A percentile compares a stretch with the other conserved stretches of the same genome.
Conservation (phyloP, 92 coral and sea anemone genomes). For the Umimayanthus chanpuru region DNA sequence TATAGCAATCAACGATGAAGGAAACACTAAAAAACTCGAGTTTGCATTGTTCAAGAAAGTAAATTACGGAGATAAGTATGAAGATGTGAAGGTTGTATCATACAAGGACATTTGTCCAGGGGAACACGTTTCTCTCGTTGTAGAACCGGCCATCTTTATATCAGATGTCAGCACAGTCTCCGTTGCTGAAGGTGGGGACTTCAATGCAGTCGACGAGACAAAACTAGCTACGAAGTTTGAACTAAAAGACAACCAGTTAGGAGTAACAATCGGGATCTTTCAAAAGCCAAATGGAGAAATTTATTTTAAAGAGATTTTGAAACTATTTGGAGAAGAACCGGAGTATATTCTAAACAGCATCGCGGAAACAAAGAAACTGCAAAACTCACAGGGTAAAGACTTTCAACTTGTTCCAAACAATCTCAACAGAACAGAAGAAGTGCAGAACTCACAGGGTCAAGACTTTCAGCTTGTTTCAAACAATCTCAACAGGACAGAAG, state of each 20-base stretch:
- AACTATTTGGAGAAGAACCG: neutral
- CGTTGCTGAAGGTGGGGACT: conserved; percentile 13
- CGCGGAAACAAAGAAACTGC: neutral
- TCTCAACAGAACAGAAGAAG: neutral
- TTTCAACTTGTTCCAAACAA: neutral
- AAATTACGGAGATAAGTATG: neutral
- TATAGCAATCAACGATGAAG: conserved; percentile 12
- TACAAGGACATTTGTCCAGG: conserved; percentile 12
- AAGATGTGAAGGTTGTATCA: conserved; percentile 10
- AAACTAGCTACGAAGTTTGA: conserved; percentile 17
- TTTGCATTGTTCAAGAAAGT: conserved; percentile 9
- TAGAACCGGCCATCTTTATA: neutral
- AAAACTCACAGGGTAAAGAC: too few relatives aligned
- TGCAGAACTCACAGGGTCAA: neutral
- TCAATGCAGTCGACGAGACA: neutral
- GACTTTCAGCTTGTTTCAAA: neutral
- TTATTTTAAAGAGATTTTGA: conserved; percentile 20
- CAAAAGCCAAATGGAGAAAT: neutral
- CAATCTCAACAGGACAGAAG: neutral
- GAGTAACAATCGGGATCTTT: conserved; percentile 11
- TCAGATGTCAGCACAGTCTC: conserved; percentile 17
- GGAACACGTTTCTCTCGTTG: conserved; percentile 1
- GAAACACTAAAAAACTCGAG: neutral
- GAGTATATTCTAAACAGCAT: neutral
- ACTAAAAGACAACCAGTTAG: conserved; percentile 2